Conservation (phyloP, 2,888 invertebrate species). For the Noctua janthina region DNA sequence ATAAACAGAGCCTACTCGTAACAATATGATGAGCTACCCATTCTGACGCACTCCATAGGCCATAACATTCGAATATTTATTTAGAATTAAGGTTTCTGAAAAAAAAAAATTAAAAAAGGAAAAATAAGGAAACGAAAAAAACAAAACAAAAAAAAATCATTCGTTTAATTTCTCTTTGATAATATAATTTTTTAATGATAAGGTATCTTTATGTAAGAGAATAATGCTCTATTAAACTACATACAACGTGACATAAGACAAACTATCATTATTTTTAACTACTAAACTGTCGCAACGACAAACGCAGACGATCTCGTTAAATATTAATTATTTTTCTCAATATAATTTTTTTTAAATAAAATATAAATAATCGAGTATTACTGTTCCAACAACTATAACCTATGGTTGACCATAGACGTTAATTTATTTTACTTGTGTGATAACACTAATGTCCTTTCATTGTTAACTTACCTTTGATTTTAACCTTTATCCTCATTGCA, state of each 20-base stretch:
- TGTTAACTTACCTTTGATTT: background rate
- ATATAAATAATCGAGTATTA: constrained; percentile 90
- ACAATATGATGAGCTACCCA: constrained; percentile 39
- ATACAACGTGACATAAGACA: constrained; percentile 84
- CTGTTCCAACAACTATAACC: constrained; percentile 87
- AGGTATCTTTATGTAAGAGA: constrained; percentile 83
- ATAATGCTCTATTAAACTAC: constrained; percentile 86
- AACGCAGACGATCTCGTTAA: constrained; percentile 78
- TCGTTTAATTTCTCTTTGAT: constrained; percentile 88
- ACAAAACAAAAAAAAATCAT: constrained; percentile 82
- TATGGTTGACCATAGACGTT: constrained; percentile 87
- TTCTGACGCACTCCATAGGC: constrained; percentile 51
- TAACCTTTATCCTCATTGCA: background rate
- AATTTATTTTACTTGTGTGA: constrained; percentile 77
- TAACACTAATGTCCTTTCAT: constrained; percentile 71
- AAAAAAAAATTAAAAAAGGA: constrained; percentile 66
- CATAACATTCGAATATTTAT: constrained; percentile 52
- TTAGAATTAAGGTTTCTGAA: constrained; percentile 37
- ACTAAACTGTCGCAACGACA: constrained; percentile 85
- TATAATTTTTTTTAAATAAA: constrained; percentile 86
- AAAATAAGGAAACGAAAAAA: constrained; percentile 73
- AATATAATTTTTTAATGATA: constrained; percentile 85
- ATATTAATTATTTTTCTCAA: constrained; percentile 82
- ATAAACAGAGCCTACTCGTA: constrained; percentile 48
- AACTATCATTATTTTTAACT: constrained; percentile 77